phyloP scores from a whole-genome alignment of 1,140 invertebrate genomes.

The Neodiprion fabricii region DNA sequence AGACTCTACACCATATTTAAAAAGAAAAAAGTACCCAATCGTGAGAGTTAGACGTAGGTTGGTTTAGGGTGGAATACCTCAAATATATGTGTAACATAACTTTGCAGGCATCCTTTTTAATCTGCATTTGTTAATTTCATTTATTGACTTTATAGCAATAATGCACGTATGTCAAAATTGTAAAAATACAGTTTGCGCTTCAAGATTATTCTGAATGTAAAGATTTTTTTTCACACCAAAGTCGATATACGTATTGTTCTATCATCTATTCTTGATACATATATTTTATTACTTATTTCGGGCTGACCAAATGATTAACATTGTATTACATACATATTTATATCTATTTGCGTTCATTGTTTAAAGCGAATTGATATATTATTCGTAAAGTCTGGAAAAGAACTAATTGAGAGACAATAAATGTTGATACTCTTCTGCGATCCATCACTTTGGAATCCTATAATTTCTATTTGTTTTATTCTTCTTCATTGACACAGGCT shows the following conservation, averaged over 20 bases:
- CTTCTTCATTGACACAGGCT: too few relatives aligned
- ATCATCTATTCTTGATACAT: too few relatives aligned
- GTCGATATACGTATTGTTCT: not conserved
- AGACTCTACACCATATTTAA: too few relatives aligned
- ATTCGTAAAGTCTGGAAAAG: not conserved
- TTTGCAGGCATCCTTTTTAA: not conserved
- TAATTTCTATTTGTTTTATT: too few relatives aligned
- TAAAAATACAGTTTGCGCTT: not conserved
- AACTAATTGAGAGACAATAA: not conserved
- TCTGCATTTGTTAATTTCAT: not conserved
- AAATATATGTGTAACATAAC: not conserved
- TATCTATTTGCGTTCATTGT: not conserved
- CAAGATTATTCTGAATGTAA: not conserved
- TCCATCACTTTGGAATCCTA: not conserved
- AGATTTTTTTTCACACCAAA: not conserved
- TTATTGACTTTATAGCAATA: not conserved
- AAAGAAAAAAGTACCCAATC: too few relatives aligned
- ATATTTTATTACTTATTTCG: too few relatives aligned
- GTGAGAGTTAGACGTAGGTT: too few relatives aligned
- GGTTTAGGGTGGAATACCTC: too few relatives aligned
- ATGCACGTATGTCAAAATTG: not conserved
- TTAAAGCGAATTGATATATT: not conserved
- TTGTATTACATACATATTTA: too few relatives aligned
- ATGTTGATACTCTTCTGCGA: not conserved
- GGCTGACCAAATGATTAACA: not conserved